Percentiles rank a stretch among this genome's conserved stretches.
Evolutionary conservation across 2,113 vertebrate genomes (phyloP).

Genomic region (Brachypteracias leptosomus): DNA sequence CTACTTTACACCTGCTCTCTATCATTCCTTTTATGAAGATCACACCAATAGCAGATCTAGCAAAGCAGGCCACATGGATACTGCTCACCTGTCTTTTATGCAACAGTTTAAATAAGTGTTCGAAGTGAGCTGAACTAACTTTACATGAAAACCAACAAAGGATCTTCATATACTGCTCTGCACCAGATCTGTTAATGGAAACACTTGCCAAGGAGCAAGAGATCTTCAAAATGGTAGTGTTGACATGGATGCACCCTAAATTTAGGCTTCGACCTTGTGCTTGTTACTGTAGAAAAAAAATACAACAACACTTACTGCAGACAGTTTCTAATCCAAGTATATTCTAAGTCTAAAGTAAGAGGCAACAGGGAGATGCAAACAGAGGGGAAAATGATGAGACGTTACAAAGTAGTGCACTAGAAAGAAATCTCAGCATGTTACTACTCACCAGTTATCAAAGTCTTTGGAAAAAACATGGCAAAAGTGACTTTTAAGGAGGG

Average conservation of each 20-base stretch:
- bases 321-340: background rate
- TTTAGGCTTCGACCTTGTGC: background rate
- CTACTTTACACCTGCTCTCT: background rate
- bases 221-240: background rate
- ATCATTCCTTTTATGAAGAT: background rate
- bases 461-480: background rate
- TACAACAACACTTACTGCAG: background rate
- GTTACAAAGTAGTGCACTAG: rapidly evolving
- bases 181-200: background rate
- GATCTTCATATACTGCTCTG: background rate
- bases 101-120: background rate
- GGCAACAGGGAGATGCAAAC: background rate
- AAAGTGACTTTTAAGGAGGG: background rate
- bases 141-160: background rate
- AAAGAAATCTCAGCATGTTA: background rate
- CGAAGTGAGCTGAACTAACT: background rate
- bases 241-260: background rate
- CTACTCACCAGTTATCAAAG: background rate
- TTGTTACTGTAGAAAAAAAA: background rate
- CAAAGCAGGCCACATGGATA: background rate
- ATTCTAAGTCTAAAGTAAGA: background rate
- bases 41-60: background rate
- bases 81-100: background rate
- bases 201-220: background rate
- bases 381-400: rapidly evolving